Percentiles rank a stretch among this genome's conserved stretches.
These are phyloP conservation scores for Nudaria mundana DNA, from an alignment of 2,888 invertebrate species.

Conservation along the genomic window DNA sequence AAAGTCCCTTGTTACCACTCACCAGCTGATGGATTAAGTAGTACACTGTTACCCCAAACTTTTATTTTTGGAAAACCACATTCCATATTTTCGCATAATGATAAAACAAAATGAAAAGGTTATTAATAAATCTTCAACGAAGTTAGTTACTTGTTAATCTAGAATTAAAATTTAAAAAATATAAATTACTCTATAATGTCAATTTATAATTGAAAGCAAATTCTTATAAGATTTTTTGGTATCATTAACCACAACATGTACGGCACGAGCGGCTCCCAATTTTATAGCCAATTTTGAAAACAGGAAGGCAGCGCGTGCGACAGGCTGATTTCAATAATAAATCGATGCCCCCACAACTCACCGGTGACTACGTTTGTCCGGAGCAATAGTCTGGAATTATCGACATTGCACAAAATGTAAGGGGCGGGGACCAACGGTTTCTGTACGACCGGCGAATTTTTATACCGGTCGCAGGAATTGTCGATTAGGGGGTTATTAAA, in stretches of 20 bases:
- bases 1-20: too few relatives aligned
- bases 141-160: too few relatives aligned
- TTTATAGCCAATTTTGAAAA: slow-evolving; percentile 71
- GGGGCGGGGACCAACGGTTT: slow-evolving; percentile 70
- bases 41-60: too few relatives aligned
- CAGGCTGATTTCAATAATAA: slow-evolving; percentile 77
- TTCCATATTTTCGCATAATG: too few relatives aligned
- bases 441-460: slow-evolving; percentile 54
- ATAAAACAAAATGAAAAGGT: too few relatives aligned
- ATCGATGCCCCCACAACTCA: slow-evolving; percentile 69
- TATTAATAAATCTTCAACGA: too few relatives aligned
- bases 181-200: slow-evolving; percentile 55
- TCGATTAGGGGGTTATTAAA: slow-evolving; percentile 62
- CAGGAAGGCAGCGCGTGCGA: slow-evolving; percentile 68
- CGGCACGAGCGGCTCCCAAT: slow-evolving; percentile 74
- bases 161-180: too few relatives aligned
- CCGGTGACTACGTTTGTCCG: slow-evolving; percentile 56
- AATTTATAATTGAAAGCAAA: slow-evolving; percentile 67
- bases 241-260: slow-evolving; percentile 61
- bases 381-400: slow-evolving; percentile 67
- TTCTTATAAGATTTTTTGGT: slow-evolving; percentile 55
- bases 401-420: slow-evolving; percentile 63
- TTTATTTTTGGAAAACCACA: too few relatives aligned
- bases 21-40: too few relatives aligned
- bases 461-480: slow-evolving; percentile 62